Evolutionary conservation across 2,113 vertebrate genomes (phyloP).

Genomic region (Planiliza haematocheilus): DNA sequence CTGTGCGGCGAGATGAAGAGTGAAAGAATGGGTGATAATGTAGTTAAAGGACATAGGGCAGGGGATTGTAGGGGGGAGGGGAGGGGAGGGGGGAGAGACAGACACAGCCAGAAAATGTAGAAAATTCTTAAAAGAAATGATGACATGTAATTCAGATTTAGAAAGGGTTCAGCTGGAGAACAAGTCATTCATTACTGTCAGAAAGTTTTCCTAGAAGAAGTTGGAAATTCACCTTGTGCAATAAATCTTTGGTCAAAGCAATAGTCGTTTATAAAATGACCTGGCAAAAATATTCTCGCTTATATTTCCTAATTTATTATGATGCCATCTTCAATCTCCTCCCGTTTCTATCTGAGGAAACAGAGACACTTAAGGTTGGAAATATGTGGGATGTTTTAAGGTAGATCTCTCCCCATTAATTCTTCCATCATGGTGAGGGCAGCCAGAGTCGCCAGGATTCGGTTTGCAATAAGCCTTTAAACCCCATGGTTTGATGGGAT

Average conservation of each 20-base stretch:
- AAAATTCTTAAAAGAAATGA: constrained; percentile 21
- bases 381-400: neutral
- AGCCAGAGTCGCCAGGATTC: constrained; percentile 26
- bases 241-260: neutral
- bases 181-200: constrained; percentile 1
- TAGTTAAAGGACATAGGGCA: constrained; percentile 48
- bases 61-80: constrained; percentile 49
- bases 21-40: constrained; percentile 31
- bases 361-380: neutral
- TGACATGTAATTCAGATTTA: constrained; percentile 10
- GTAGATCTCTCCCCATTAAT: constrained; percentile 12
- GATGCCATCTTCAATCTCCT: neutral
- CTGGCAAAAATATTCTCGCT: neutral
- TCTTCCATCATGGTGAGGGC: constrained; percentile 35
- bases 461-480: constrained; percentile 25
- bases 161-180: neutral
- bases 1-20: constrained; percentile 21
- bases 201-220: neutral
- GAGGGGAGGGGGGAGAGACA: too few relatives aligned
- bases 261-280: neutral
- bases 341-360: constrained; percentile 10
- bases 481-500: constrained; percentile 34
- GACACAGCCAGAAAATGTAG: constrained; percentile 10
- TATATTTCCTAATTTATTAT: constrained; percentile 4
- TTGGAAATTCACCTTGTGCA: neutral